Evolutionary conservation across 2,797 vertebrate species (phyloP), one percentile per base, ranked within the genome.

Genomic region (Denticeps clupeoides): DNA sequence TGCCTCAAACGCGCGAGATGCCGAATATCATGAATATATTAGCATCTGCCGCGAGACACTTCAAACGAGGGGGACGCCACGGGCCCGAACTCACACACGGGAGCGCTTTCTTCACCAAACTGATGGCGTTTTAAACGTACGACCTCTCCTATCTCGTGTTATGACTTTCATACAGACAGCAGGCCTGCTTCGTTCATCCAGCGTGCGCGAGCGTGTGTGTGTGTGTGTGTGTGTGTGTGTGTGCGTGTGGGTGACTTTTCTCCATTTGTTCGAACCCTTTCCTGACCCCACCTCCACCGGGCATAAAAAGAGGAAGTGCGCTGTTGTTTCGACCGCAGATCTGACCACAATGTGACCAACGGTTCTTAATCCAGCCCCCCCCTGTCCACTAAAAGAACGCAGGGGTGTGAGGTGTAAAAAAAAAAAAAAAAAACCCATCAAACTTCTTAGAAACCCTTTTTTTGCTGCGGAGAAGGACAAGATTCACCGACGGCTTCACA

Each of bases 301-400:
- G 8, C 16, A 37, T 37, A 10, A 18, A 32, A 37, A 18, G 33
- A 18, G 33, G 33, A 37, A 37, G 18, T 15, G 15, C 15, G 37
- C 33, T 37, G 16, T 7, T 15, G 7, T 37, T 37, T 18, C 33
- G 6, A 37, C 33, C 33, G 10, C 33, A 37, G 33, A 37, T 37
- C 33, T 37, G 33, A 37, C 33, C 33, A 37, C 33, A 37, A 37
- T 13, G 33, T 37, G 33, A 37, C 33, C 33, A 37, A 37, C 33
- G 33, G 33, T 37, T 15, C 7, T 18, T 33, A 37, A 16, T 15
- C 8, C 33, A 18, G 10, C 27, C 27, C 13, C 12, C 2, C 32
- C 15, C 16, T 7, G n/a, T n/a, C n/a, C n/a, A n/a, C n/a, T n/a
- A n/a, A n/a, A n/a, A n/a, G n/a, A n/a, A n/a, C n/a, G n/a, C n/a